phyloP scores from a whole-genome alignment of 2,888 invertebrate species.

The Tetragonisca angustula region DNA sequence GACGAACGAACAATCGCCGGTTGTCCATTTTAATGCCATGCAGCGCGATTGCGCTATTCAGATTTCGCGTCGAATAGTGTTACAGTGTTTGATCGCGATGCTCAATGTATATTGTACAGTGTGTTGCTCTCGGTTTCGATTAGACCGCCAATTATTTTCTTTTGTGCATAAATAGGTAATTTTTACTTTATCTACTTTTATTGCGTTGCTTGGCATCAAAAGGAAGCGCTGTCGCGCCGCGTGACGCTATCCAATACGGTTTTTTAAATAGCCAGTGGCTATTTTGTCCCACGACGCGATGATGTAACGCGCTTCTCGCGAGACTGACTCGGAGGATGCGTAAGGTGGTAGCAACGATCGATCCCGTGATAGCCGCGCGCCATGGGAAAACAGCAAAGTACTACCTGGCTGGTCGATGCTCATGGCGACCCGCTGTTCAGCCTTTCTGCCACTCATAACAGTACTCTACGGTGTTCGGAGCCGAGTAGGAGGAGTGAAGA shows the following conservation, averaged over 20 bases:
- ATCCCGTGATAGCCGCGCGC: constrained; percentile 63
- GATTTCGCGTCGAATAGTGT: background rate
- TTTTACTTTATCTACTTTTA: no score
- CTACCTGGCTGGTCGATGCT: constrained; percentile 36
- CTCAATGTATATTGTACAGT: no score
- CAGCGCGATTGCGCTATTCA: no score
- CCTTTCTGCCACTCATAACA: constrained; percentile 63
- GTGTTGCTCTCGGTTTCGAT: no score
- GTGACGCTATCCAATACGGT: no score
- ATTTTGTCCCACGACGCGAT: background rate
- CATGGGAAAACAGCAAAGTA: constrained; percentile 71
- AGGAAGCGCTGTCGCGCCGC: no score
- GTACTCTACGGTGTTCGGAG: constrained; percentile 54
- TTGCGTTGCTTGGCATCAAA: no score
- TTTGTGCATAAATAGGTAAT: no score
- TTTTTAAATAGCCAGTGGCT: no score
- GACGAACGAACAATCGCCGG: background rate
- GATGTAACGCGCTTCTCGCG: constrained; percentile 25
- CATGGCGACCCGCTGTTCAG: constrained; percentile 42
- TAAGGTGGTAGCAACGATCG: constrained; percentile 53
- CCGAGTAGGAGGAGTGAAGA: constrained; percentile 51
- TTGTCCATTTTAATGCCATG: background rate
- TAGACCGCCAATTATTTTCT: no score
- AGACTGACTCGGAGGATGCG: constrained; percentile 46
- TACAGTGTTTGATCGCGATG: no score